Evolutionary conservation across 1,140 invertebrate species (phyloP), one percentile per base, ranked within the genome.

Genomic region (Drosophila arawakana): DNA sequence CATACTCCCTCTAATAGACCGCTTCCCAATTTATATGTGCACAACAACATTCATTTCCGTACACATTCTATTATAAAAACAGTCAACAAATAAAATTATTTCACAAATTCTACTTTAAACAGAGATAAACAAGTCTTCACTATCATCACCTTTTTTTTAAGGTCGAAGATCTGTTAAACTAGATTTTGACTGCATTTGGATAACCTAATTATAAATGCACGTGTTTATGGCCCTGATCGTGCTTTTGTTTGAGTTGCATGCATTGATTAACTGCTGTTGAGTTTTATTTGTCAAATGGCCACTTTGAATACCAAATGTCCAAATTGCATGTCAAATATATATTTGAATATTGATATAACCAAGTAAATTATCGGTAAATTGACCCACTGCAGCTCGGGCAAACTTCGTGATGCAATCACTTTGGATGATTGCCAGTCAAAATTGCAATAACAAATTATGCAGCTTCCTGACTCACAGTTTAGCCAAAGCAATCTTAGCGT

Each of bases 391-490:
- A 47, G 9, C 44, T 15, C 57, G 30, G 66, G 21, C 15, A 21
- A 44, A 52, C 25, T 37, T 25, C 34, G 15, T 82, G 79, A 66
- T 62, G 80, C 73, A 83, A 83, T 41, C 57, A 0, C 18, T 9
- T 30, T 59, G 50, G 58, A 63, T 70, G 52, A 49, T 62, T 82
- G 76, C 57, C 63, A 69, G 60, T 77, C 73, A 65, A 68, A 65
- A 77, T 65, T 71, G 77, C 77, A 61, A 67, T 73, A 67, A 70
- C 61, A 60, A 76, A 59, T 73, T 35, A 34, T 54, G 49, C 10
- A 15, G 63, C 84, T 86, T 86, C 83, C 83, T 88, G 83, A 63
- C 80, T 71, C 52, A 63, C 67, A 78, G 70, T 70, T 88, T 78
- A 73, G 80, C 55, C 73, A 58, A 25, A 66, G 67, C 63, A 67